phyloP scores from a whole-genome alignment of 2,113 vertebrate genomes.

The western clawed frog (Xenopus tropicalis) region DNA sequence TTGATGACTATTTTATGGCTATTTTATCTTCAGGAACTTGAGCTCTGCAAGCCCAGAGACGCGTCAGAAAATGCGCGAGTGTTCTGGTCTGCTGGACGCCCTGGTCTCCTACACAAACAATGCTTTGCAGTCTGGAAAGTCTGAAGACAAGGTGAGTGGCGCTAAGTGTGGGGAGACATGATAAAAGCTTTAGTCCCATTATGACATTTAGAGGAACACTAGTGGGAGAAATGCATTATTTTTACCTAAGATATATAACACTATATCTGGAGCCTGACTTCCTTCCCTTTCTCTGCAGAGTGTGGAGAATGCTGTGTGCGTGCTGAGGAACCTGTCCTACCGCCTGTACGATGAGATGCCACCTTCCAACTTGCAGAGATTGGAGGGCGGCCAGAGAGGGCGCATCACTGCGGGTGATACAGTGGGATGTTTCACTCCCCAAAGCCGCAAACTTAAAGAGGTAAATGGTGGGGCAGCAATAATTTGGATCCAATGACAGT shows the following conservation, averaged over 20 bases:
- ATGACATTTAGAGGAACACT: no score
- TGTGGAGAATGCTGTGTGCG: conserved; percentile 86
- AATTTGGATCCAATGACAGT: neutral
- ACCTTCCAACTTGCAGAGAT: conserved; percentile 71
- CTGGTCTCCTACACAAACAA: conserved; percentile 83
- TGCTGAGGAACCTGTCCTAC: conserved; percentile 92
- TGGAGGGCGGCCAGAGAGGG: conserved; percentile 74
- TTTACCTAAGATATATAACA: no score
- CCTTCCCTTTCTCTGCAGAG: conserved; percentile 64
- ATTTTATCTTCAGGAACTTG: conserved; percentile 71
- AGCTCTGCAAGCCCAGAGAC: conserved; percentile 92
- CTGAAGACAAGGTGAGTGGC: conserved; percentile 85
- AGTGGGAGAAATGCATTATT: no score
- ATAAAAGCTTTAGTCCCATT: no score
- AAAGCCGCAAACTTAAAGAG: conserved; percentile 78
- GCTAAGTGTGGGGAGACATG: neutral
- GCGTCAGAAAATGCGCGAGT: conserved; percentile 89
- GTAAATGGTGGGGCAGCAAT: conserved; percentile 55
- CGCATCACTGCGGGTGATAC: conserved; percentile 53
- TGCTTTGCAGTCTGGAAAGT: conserved; percentile 75
- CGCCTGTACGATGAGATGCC: conserved; percentile 90
- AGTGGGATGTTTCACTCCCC: conserved; percentile 86
- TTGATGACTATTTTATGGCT: no score
- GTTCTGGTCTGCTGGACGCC: conserved; percentile 81
- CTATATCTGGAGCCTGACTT: no score